phyloP scores from a whole-genome alignment of 2,113 vertebrate species.

The Salvator merianae region DNA sequence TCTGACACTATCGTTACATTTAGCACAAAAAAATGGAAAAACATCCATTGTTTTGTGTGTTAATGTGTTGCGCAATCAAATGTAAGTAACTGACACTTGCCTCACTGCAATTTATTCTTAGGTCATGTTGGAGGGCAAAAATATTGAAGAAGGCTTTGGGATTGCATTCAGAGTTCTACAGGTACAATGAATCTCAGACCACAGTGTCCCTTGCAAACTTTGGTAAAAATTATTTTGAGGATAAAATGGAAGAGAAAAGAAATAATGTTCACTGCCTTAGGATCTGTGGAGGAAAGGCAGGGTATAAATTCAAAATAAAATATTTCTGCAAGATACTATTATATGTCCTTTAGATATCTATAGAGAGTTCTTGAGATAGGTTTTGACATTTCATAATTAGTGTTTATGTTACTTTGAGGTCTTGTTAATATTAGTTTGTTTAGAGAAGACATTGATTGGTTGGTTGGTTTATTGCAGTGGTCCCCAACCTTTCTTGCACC shows the following conservation, averaged over 20 bases:
- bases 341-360: not conserved
- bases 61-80: too few species aligned
- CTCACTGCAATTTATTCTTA: constrained; percentile 53
- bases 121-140: constrained; percentile 98
- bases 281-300: not conserved
- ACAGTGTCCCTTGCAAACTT: not conserved
- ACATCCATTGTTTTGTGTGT: not conserved
- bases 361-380: not conserved
- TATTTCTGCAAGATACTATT: not conserved
- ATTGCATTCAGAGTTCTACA: constrained; percentile 97
- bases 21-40: constrained; percentile 4
- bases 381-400: not conserved
- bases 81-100: not conserved
- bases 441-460: too few species aligned
- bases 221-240: not conserved
- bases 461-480: too few species aligned
- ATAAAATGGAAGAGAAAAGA: too few species aligned
- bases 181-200: constrained; percentile 69
- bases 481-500: too few species aligned
- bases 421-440: too few species aligned
- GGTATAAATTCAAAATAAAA: too few species aligned
- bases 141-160: constrained; percentile 96
- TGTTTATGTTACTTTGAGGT: not conserved
- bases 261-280: too few species aligned
- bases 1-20: not conserved